Evolutionary conservation across 2,888 invertebrate species (phyloP).

Genomic region (Lacanobia oleracea): DNA sequence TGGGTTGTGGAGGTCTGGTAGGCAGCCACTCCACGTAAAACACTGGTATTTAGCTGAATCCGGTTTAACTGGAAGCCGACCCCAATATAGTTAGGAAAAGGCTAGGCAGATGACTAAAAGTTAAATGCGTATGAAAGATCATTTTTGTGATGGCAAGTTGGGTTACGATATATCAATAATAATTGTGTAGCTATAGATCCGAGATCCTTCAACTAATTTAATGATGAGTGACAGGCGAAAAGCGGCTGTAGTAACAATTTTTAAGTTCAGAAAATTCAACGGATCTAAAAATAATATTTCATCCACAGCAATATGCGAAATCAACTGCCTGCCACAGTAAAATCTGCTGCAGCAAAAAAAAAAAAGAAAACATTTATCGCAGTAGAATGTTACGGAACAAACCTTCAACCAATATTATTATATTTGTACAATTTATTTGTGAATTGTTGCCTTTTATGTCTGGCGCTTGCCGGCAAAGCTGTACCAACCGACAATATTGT

Average conservation of each 20-base stretch:
- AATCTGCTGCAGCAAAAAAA: slow-evolving; percentile 19
- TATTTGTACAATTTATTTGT: slow-evolving; percentile 7
- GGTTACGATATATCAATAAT: background rate
- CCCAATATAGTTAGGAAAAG: too few species aligned
- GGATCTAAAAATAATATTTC: slow-evolving; percentile 11
- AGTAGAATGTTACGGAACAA: slow-evolving; percentile 12
- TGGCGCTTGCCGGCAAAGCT: background rate
- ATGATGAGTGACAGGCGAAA: background rate
- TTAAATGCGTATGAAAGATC: too few species aligned
- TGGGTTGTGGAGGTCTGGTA: too few species aligned
- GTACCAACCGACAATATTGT: background rate
- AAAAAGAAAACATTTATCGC: slow-evolving; percentile 17
- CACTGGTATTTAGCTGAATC: too few species aligned
- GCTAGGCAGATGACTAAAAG: too few species aligned
- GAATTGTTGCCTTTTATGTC: background rate
- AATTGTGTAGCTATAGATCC: background rate
- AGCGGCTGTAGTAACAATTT: background rate
- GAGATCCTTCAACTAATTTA: background rate
- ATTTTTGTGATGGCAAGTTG: background rate
- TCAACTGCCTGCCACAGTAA: slow-evolving; percentile 6
- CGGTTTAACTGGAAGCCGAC: too few species aligned
- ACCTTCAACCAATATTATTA: slow-evolving; percentile 11
- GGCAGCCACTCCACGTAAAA: too few species aligned
- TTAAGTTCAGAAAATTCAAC: background rate
- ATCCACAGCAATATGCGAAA: slow-evolving; percentile 8